Evolutionary conservation across 1,140 invertebrate species (phyloP).

Genomic region (Dendroctonus ponderosae): DNA sequence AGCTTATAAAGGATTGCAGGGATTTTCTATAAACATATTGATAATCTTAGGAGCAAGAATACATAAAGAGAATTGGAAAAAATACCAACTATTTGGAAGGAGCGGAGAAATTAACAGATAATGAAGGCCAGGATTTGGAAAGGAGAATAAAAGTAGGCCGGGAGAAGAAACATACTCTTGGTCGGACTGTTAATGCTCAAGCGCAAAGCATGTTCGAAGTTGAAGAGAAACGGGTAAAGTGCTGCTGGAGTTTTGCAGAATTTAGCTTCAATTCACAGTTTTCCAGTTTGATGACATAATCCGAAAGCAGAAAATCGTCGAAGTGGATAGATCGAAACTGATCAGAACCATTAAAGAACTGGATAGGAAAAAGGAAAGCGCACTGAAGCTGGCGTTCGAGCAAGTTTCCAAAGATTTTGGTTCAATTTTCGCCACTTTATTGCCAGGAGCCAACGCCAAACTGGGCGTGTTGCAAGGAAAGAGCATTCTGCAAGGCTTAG

Average conservation of each 20-base stretch:
- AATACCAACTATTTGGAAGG: constrained; percentile 40
- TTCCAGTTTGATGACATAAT: constrained; percentile 73
- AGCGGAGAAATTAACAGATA: constrained; percentile 38
- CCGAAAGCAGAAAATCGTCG: constrained; percentile 80
- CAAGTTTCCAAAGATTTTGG: constrained; percentile 90
- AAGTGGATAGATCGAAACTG: constrained; percentile 82
- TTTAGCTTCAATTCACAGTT: background rate
- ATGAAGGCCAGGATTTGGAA: constrained; percentile 53
- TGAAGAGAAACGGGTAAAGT: constrained; percentile 76
- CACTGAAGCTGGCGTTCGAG: constrained; percentile 77
- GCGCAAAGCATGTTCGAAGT: constrained; percentile 83
- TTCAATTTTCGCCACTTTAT: constrained; percentile 89
- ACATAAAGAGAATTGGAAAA: constrained; percentile 37
- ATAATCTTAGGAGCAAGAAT: constrained; percentile 36
- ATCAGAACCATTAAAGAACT: constrained; percentile 80
- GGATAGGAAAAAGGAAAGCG: constrained; percentile 85
- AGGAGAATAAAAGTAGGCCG: constrained; percentile 61
- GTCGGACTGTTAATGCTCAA: constrained; percentile 77
- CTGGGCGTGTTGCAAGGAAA: constrained; percentile 74
- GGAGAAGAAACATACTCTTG: constrained; percentile 70
- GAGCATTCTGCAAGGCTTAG: constrained; percentile 80
- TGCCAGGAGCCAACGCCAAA: constrained; percentile 87
- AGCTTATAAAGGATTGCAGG: constrained; percentile 19
- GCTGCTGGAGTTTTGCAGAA: background rate
- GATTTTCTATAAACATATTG: background rate